Evolutionary conservation across 2,888 invertebrate species (phyloP).

Genomic region (Microdon myrmicae): DNA sequence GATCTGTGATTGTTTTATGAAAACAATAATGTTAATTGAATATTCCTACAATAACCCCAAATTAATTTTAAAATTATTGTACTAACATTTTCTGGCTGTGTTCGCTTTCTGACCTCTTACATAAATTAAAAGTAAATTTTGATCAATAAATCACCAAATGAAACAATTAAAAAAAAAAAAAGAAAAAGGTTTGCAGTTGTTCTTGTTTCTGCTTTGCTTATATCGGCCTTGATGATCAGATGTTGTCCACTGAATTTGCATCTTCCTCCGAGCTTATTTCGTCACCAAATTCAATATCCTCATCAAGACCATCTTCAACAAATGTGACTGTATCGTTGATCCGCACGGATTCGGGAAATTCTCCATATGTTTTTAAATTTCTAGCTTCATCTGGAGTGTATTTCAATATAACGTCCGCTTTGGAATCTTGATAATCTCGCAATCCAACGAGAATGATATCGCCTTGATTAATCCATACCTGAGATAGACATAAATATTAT

Average conservation of each 20-base stretch:
- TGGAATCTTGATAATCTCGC: constrained; percentile 96
- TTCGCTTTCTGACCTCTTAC: too few species aligned
- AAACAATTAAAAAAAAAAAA: constrained; percentile 36
- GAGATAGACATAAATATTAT: constrained; percentile 54
- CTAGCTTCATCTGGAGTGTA: constrained; percentile 99
- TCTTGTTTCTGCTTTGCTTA: constrained; percentile 28
- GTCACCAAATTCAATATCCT: constrained; percentile 96
- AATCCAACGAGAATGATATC: constrained; percentile 98
- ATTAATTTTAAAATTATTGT: too few species aligned
- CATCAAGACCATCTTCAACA: constrained; percentile 93
- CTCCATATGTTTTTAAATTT: constrained; percentile 98
- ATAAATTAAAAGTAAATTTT: too few species aligned
- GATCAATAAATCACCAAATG: too few species aligned
- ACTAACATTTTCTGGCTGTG: too few species aligned
- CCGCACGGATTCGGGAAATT: constrained; percentile 97
- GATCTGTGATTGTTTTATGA: too few species aligned
- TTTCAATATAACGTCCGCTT: constrained; percentile 98
- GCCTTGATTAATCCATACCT: constrained; percentile 98
- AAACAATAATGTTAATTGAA: too few species aligned
- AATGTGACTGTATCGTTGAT: constrained; percentile 97
- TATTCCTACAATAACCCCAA: too few species aligned
- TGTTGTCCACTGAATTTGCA: constrained; percentile 78
- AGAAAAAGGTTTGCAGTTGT: constrained; percentile 11
- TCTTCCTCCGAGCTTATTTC: constrained; percentile 93
- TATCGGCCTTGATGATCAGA: constrained; percentile 66